Percentiles rank a stretch among this genome's conserved stretches.
Conservation (phyloP, 2,113 vertebrate genomes). For the Balaeniceps rex region DNA sequence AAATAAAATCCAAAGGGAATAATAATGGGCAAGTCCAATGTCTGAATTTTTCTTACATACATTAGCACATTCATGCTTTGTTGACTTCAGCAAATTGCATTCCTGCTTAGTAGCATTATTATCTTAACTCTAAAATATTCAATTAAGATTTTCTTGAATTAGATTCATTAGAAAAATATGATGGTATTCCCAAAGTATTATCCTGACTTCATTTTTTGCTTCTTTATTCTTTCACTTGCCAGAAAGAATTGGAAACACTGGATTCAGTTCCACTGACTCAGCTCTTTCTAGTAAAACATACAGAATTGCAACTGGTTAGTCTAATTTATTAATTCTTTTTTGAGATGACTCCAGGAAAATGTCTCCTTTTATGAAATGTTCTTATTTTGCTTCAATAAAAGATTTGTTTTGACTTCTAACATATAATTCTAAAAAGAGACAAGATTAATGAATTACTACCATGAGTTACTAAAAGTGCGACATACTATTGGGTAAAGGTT, state of each 20-base stretch:
- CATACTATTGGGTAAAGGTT: neutral
- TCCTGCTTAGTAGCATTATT: neutral
- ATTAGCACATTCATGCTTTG: neutral
- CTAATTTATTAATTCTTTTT: neutral
- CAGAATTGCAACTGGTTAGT: neutral
- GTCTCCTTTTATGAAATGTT: neutral
- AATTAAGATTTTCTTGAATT: neutral
- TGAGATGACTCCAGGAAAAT: neutral
- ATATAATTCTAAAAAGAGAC: neutral
- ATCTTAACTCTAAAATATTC: slow-evolving; percentile 22
- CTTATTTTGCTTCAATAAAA: neutral
- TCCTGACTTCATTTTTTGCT: neutral
- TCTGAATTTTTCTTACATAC: neutral
- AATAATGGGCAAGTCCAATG: neutral
- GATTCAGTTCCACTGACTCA: neutral
- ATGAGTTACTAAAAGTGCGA: neutral
- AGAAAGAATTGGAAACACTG: neutral
- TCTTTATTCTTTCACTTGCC: neutral
- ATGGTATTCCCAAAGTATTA: neutral
- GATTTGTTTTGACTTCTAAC: neutral
- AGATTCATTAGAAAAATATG: neutral
- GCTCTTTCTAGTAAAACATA: neutral
- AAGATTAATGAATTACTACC: neutral
- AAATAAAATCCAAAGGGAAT: neutral
- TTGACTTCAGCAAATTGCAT: neutral